Evolutionary conservation across 2,113 vertebrate genomes (phyloP).

Genomic region (Engraulis encrasicolus): DNA sequence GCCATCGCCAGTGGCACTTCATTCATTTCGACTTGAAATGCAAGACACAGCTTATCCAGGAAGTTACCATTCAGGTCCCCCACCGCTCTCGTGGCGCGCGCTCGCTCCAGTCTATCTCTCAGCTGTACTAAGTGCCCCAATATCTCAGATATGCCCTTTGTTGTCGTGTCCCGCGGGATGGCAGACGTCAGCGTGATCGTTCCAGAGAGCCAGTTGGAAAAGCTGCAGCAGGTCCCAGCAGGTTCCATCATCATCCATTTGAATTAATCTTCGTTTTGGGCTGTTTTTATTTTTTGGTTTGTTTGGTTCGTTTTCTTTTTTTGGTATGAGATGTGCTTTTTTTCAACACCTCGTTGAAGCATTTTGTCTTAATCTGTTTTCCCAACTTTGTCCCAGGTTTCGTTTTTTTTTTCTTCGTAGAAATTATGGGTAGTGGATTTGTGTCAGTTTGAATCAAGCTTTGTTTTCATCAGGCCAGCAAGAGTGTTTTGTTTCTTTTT

Average conservation of each 20-base stretch:
- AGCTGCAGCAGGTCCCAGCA: constrained; percentile 1
- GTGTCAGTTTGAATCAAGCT: constrained; percentile 17
- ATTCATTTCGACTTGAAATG: constrained; percentile 70
- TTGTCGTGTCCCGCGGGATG: constrained; percentile 41
- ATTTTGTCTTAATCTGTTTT: not conserved
- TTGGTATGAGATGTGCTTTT: not conserved
- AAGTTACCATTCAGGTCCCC: constrained; percentile 69
- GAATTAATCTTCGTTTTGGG: not conserved
- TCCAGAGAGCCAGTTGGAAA: constrained; percentile 26
- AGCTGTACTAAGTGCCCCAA: constrained; percentile 53
- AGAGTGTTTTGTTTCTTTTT: not conserved
- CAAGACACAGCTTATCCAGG: constrained; percentile 70
- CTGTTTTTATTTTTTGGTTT: no score
- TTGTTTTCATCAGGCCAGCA: not conserved
- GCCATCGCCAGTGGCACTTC: constrained; percentile 45
- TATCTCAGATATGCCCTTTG: constrained; percentile 65
- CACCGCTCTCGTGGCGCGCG: constrained; percentile 61
- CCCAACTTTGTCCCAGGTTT: not conserved
- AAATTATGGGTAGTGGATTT: constrained; percentile 10
- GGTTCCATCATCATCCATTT: not conserved
- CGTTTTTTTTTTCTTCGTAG: no score
- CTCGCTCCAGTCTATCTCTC: constrained; percentile 65
- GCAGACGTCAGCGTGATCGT: constrained; percentile 21
- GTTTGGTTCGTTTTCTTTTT: no score
- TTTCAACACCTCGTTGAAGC: not conserved